phyloP scores from a whole-genome alignment of 2,888 invertebrate species.

The Unio pictorum region DNA sequence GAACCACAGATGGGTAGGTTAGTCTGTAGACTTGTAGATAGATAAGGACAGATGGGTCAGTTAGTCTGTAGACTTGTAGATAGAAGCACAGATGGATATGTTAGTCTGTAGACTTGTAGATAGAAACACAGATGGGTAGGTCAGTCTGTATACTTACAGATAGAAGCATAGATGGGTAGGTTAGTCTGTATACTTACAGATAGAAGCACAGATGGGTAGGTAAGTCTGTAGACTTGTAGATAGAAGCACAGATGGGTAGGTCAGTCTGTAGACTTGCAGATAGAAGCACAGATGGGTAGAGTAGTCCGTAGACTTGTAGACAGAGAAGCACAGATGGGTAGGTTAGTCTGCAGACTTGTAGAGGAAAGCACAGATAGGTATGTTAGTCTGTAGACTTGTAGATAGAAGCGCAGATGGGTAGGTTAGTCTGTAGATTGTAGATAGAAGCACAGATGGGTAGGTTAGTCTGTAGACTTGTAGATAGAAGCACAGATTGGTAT shows the following conservation, averaged over 20 bases:
- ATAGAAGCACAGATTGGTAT: background rate
- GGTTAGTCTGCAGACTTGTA: background rate
- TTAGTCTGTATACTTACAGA: background rate
- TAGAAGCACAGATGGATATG: background rate
- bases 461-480: background rate
- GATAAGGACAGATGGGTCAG: background rate
- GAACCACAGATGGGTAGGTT: background rate
- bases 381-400: conserved; percentile 4
- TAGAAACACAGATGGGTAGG: conserved; percentile 1
- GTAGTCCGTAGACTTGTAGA: background rate
- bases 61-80: conserved; percentile 1
- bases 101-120: background rate
- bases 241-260: conserved; percentile 1
- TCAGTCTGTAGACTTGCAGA: background rate
- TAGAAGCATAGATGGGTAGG: background rate
- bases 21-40: conserved; percentile 4
- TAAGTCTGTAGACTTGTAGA: background rate
- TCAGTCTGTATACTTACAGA: conserved; percentile 1
- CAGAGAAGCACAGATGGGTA: background rate
- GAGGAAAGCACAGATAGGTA: background rate
- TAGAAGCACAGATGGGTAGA: background rate
- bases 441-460: background rate
- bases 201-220: background rate
- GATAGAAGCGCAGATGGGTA: conserved; percentile 1
- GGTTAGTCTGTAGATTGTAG: conserved; percentile 2